Conservation (phyloP, 2,888 invertebrate genomes). For the Hemistola chrysoprasaria region DNA sequence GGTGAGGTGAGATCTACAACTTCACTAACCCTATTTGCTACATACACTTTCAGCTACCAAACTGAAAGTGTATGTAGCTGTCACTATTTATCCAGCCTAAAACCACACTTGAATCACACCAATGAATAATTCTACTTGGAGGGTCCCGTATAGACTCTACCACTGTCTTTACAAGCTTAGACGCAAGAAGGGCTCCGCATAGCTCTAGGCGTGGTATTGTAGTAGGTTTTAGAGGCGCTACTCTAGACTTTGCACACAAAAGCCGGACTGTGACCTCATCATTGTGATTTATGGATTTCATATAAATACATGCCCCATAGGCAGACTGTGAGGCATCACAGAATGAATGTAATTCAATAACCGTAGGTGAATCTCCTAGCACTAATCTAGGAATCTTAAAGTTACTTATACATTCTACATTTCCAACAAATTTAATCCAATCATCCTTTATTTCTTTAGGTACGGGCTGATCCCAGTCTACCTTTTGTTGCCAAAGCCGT, state of each 20-base stretch:
- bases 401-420: constrained; percentile 7
- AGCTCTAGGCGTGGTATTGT: constrained; percentile 39
- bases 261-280: constrained; percentile 21
- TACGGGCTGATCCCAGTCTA: constrained; percentile 33
- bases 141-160: constrained; percentile 14
- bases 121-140: constrained; percentile 15
- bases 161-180: constrained; percentile 21
- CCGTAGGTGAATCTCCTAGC: constrained; percentile 19
- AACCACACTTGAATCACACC: constrained; percentile 34
- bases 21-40: constrained; percentile 28
- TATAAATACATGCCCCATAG: constrained; percentile 37
- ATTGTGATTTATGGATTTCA: neutral
- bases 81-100: constrained; percentile 29
- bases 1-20: constrained; percentile 22
- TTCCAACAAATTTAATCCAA: constrained; percentile 26
- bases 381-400: constrained; percentile 28
- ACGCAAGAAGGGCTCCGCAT: constrained; percentile 29
- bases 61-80: no score
- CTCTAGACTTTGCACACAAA: constrained; percentile 35
- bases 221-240: constrained; percentile 32
- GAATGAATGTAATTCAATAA: constrained; percentile 34
- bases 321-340: constrained; percentile 34
- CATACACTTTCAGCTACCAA: constrained; percentile 32
- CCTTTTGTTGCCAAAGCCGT: constrained; percentile 19
- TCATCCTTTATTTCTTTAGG: constrained; percentile 17